Conservation (phyloP, 2,888 invertebrate species). For the Drosophila meridionalis region DNA sequence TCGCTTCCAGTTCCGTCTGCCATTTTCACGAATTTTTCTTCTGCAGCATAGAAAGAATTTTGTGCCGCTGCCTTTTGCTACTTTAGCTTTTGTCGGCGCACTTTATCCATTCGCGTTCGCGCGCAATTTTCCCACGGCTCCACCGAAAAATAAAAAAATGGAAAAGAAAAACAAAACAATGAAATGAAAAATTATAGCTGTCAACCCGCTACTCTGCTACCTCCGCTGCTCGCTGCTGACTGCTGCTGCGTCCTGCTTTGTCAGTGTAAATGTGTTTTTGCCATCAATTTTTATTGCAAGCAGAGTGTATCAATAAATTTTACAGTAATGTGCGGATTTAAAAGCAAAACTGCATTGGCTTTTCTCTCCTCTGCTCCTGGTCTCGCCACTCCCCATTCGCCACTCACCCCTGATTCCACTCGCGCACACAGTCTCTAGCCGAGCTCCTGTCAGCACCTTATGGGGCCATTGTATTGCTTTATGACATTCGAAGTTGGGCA, state of each 20-base stretch:
- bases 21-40: slow-evolving; percentile 64
- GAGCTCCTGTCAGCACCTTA: slow-evolving; percentile 36
- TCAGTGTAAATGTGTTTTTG: slow-evolving; percentile 70
- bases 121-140: slow-evolving; percentile 50
- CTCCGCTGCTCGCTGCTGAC: background rate
- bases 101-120: slow-evolving; percentile 60
- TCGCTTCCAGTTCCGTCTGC: slow-evolving; percentile 73
- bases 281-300: slow-evolving; percentile 79
- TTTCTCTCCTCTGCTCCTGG: background rate
- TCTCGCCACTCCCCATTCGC: background rate
- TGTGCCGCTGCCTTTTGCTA: slow-evolving; percentile 52
- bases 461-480: slow-evolving; percentile 58
- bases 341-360: slow-evolving; percentile 61
- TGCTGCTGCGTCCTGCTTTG: slow-evolving; percentile 19
- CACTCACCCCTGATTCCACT: background rate
- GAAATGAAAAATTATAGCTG: slow-evolving; percentile 79
- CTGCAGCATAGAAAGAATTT: slow-evolving; percentile 56
- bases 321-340: slow-evolving; percentile 65
- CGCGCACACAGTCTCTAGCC: background rate
- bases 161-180: slow-evolving; percentile 63
- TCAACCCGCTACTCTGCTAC: slow-evolving; percentile 18
- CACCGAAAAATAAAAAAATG: slow-evolving; percentile 11
- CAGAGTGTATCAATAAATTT: slow-evolving; percentile 79
- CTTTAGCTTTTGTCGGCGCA: slow-evolving; percentile 51
- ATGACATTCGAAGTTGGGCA: slow-evolving; percentile 44